phyloP scores from a whole-genome alignment of 1,140 invertebrate species.

The Littorina saxatilis region DNA sequence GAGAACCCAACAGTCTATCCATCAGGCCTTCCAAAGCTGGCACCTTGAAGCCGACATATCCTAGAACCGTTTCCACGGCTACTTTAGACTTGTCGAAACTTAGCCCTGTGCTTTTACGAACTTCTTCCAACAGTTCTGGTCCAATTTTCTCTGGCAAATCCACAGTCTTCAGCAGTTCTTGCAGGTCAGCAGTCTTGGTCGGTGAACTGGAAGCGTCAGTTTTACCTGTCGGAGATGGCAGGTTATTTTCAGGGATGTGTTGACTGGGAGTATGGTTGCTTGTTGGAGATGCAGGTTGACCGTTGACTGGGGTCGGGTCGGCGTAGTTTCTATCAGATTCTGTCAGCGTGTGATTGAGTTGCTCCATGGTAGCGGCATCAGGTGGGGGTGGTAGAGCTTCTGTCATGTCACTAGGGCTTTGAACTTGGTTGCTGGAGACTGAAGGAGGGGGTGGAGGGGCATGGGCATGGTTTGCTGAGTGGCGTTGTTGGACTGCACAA shows the following conservation, averaged over 20 bases:
- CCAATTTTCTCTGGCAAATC: constrained; percentile 54
- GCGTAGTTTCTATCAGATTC: too few species aligned
- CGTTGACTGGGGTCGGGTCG: too few species aligned
- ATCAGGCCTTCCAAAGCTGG: constrained; percentile 61
- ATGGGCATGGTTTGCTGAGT: neutral
- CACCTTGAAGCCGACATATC: constrained; percentile 66
- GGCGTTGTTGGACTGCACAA: too few species aligned
- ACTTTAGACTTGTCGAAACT: constrained; percentile 91
- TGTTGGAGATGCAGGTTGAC: too few species aligned
- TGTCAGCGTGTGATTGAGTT: too few species aligned
- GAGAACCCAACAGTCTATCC: constrained; percentile 56
- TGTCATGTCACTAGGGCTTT: too few species aligned
- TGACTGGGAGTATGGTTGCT: too few species aligned
- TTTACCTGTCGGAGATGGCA: too few species aligned
- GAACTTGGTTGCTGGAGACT: neutral
- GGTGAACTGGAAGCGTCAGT: neutral
- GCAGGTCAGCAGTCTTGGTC: neutral
- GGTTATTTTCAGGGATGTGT: too few species aligned
- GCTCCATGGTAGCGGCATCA: too few species aligned
- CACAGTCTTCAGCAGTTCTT: neutral
- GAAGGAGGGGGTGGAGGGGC: neutral
- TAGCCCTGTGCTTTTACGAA: constrained; percentile 88
- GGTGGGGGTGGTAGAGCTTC: too few species aligned
- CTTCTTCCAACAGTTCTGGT: constrained; percentile 75
- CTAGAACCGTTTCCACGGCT: constrained; percentile 86